A percentile compares a stretch with the other conserved stretches of the same genome.
Evolutionary conservation across 1,140 invertebrate genomes (phyloP).

Genomic region (Nylanderia fulva): DNA sequence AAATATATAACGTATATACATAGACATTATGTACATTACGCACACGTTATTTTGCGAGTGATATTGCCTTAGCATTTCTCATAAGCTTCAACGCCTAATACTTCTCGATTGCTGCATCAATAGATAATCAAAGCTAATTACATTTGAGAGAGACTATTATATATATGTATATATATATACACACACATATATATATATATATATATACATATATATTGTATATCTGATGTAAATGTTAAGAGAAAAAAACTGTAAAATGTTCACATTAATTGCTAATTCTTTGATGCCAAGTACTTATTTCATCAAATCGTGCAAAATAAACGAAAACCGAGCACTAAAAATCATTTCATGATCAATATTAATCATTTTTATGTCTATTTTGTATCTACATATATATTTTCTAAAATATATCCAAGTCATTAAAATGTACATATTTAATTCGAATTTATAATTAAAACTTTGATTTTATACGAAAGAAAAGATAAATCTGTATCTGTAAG

Average conservation of each 20-base stretch:
- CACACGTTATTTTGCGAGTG: conserved; percentile 15
- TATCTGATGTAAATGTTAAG: conserved; percentile 19
- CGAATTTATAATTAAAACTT: conserved; percentile 34
- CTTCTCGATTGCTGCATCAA: conserved; percentile 31
- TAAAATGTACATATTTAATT: conserved; percentile 6
- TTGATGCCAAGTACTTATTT: conserved; percentile 18
- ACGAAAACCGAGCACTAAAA: not conserved
- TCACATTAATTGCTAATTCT: not conserved
- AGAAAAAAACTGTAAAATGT: not conserved
- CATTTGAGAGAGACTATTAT: conserved; percentile 3
- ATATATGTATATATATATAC: no score
- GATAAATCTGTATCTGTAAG: not conserved
- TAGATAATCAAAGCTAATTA: conserved; percentile 32
- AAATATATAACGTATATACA: conserved; percentile 38
- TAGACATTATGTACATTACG: conserved; percentile 27
- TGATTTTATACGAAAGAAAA: not conserved
- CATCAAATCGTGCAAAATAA: conserved; percentile 1
- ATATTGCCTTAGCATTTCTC: conserved; percentile 32
- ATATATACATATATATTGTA: conserved; percentile 23
- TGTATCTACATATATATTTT: conserved; percentile 26
- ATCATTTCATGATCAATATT: not conserved
- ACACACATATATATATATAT: not conserved
- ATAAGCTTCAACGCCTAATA: conserved; percentile 31
- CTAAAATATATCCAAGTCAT: not conserved
- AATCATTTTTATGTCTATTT: conserved; percentile 33